phyloP scores from a whole-genome alignment of 2,113 vertebrate species.

The Dasyurus viverrinus region DNA sequence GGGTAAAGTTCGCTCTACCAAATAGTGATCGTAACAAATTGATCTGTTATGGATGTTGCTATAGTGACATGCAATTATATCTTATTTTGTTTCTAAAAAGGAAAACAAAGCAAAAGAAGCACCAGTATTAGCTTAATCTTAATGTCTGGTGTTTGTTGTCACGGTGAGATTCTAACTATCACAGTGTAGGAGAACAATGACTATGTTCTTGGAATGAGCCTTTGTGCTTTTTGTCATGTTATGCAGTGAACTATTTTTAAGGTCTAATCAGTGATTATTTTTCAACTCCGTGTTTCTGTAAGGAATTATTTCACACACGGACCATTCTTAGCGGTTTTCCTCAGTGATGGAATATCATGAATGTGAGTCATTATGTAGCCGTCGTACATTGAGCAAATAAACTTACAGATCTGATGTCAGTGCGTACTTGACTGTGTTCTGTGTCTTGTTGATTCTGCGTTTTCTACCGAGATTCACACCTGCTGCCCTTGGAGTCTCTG shows the following conservation, averaged over 20 bases:
- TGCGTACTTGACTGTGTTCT: conserved; percentile 70
- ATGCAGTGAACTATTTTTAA: conserved; percentile 93
- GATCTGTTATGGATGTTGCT: conserved; percentile 96
- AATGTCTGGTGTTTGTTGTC: conserved; percentile 94
- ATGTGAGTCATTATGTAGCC: conserved; percentile 99
- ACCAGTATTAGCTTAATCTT: conserved; percentile 97
- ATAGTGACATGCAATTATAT: conserved; percentile 96
- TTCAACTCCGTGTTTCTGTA: conserved; percentile 89
- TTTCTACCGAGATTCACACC: not conserved
- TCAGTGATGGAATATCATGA: conserved; percentile 97
- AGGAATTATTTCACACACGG: conserved; percentile 93
- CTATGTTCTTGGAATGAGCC: conserved; percentile 92
- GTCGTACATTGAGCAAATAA: conserved; percentile 98
- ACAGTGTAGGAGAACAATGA: conserved; percentile 88
- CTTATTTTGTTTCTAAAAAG: conserved; percentile 87
- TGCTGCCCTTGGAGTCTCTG: not conserved
- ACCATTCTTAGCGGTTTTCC: conserved; percentile 98
- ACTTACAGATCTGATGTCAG: conserved; percentile 93
- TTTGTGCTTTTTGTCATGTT: conserved; percentile 96
- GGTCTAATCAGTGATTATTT: conserved; percentile 94
- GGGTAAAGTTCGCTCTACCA: conserved; percentile 95
- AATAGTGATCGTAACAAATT: conserved; percentile 97
- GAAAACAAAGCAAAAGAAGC: conserved; percentile 85
- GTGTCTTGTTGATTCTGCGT: conserved; percentile 56
- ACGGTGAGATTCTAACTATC: conserved; percentile 94